Base-by-base conservation (phyloP, 53 echinoderm and acorn worm genomes). In the Arbacia lixula region DNA sequence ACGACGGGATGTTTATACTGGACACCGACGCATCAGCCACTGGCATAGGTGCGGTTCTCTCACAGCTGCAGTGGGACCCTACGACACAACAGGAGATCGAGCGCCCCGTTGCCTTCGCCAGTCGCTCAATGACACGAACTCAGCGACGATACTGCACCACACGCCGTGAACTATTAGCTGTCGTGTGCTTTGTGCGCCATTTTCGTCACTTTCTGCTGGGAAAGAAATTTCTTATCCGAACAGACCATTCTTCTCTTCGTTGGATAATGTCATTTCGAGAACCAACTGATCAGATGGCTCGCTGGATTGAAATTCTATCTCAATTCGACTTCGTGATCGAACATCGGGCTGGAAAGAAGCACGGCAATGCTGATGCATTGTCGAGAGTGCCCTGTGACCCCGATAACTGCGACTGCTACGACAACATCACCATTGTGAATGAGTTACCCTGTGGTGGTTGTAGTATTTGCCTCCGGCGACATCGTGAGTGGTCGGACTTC, bases 231-330 rank as follows among this genome's bases (percentile, higher is more conserved):
- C 53, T 60, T 12, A 36, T 87, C 1, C 68, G 77, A 6, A 87
- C 85, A 3, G 87, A 91, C 55, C 87, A 84, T 49, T 72, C 67
- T 67, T 50, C 76, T 28, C 22, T 76, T 25, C 50, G 76, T 24
- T 87, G 79, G 87, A 38, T 87, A 20, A 65, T 87, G 77, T 68
- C 61, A 4, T 91, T 91, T 51, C 84, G 66, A 21, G 61, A 91
- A 19, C 87, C 91, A 5, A 38, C 41, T 3, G 85, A 78, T 14
- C 87, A 91, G 53, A 68, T 87, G n/a, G 91, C 91, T 12, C 51
- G 85, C 12, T 91, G 92, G 92, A 75, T 92, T 17, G 95, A 88
- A 50, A 75, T 92, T 29, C 66, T 95, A 26, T 66, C 85, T 30
- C 88, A 88, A 68, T 93, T 77, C 54, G 63, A 88, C 51, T 90